phyloP scores from a whole-genome alignment of 2,113 vertebrate genomes.

The Sylvilagus bachmani region DNA sequence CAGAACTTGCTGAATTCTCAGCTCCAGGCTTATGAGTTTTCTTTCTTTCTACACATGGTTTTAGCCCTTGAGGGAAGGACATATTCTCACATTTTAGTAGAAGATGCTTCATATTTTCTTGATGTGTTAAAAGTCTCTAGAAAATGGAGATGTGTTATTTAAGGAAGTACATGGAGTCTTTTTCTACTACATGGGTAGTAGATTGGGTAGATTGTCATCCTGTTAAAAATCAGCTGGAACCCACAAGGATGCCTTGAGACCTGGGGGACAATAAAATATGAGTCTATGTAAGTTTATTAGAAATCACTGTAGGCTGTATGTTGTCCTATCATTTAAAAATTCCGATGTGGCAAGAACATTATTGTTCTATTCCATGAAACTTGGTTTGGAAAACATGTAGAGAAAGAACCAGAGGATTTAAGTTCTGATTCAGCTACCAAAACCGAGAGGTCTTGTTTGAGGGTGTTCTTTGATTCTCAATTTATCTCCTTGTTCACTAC shows the following conservation, averaged over 20 bases:
- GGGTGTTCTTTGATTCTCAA: not conserved
- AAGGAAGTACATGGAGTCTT: not conserved
- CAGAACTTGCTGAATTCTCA: not conserved
- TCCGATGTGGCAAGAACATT: fast-evolving
- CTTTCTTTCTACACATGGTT: not conserved
- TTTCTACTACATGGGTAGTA: not conserved
- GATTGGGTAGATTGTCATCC: not conserved
- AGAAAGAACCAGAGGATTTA: not conserved
- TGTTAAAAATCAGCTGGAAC: not conserved
- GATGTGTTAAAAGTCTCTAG: not conserved
- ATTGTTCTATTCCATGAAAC: not conserved
- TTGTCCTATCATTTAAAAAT: not conserved
- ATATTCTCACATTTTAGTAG: not conserved
- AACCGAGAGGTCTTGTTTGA: not conserved
- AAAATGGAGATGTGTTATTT: not conserved
- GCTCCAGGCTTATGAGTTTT: not conserved
- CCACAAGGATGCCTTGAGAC: not conserved
- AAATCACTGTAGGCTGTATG: fast-evolving
- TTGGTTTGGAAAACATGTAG: not conserved
- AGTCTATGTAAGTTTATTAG: not conserved
- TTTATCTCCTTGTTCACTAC: not conserved
- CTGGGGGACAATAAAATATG: not conserved
- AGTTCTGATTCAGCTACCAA: not conserved
- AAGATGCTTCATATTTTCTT: not conserved
- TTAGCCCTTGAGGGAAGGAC: not conserved